phyloP scores from a whole-genome alignment of 2,888 invertebrate species.

The Spisula subtruncata region DNA sequence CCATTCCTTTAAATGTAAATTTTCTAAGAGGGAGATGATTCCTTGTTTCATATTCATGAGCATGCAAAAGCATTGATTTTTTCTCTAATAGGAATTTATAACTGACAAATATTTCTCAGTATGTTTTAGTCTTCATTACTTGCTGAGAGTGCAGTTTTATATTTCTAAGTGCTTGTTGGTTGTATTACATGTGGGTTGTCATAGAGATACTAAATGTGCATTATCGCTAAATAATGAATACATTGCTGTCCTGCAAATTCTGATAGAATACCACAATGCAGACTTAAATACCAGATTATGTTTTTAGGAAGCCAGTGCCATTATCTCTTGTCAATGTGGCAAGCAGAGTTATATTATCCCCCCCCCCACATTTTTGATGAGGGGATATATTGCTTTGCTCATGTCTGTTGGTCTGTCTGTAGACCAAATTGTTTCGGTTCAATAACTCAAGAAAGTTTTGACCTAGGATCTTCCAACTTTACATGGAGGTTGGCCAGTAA shows the following conservation, averaged over 20 bases:
- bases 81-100: slow-evolving; percentile 19
- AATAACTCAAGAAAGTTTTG: no score
- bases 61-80: background rate
- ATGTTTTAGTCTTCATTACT: background rate
- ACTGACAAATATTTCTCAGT: background rate
- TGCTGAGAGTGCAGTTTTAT: background rate
- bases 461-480: no score
- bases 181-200: background rate
- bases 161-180: background rate
- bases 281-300: background rate
- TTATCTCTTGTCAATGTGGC: no score
- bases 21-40: background rate
- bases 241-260: background rate
- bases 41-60: slow-evolving; percentile 5
- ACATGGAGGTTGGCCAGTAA: no score
- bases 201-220: background rate
- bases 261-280: background rate
- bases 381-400: no score
- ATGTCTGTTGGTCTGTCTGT: no score
- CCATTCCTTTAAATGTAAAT: slow-evolving; percentile 11
- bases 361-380: no score
- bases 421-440: no score
- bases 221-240: background rate
- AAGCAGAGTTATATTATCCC: no score
- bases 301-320: no score